A percentile compares a stretch with the other conserved stretches of the same genome.
phyloP scores from a whole-genome alignment of 2,797 vertebrate species.

The Triplophysa bombifrons region DNA sequence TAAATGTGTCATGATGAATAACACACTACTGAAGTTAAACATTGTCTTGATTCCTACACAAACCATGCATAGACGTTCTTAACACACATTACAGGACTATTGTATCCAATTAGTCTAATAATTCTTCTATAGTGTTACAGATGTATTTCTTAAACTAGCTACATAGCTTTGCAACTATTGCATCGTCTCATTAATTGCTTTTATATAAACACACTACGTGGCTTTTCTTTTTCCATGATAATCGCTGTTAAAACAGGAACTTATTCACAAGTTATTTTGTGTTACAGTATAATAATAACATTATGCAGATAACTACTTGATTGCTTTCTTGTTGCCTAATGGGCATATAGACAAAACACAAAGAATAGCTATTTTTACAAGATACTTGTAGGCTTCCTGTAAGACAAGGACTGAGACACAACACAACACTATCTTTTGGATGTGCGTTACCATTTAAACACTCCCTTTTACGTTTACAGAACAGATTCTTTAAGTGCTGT shows the following conservation, averaged over 20 bases:
- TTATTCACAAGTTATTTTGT: slow-evolving; percentile 12
- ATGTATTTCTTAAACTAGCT: slow-evolving; percentile 13
- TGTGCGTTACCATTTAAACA: slow-evolving; percentile 20
- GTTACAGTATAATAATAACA: slow-evolving; percentile 9
- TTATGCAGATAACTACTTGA: slow-evolving; percentile 19
- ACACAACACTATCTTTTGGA: slow-evolving; percentile 17
- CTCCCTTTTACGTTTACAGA: slow-evolving; percentile 15
- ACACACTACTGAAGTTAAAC: background rate
- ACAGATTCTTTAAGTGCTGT: slow-evolving; percentile 35
- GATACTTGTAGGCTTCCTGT: background rate
- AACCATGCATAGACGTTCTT: background rate
- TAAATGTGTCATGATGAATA: background rate
- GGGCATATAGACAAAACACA: slow-evolving; percentile 11
- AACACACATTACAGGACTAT: background rate
- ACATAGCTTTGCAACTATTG: background rate
- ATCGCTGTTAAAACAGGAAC: slow-evolving; percentile 29
- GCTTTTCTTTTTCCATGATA: background rate
- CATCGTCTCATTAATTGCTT: background rate
- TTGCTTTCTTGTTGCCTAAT: background rate
- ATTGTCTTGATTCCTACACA: background rate
- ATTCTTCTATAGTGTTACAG: background rate
- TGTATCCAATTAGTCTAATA: slow-evolving; percentile 15
- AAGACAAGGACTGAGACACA: slow-evolving; percentile 1
- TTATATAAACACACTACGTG: background rate
- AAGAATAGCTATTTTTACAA: background rate